A percentile compares a stretch with the other conserved stretches of the same genome.
phyloP scores from a whole-genome alignment of 2,797 vertebrate genomes.

The Acanthiza pusilla region DNA sequence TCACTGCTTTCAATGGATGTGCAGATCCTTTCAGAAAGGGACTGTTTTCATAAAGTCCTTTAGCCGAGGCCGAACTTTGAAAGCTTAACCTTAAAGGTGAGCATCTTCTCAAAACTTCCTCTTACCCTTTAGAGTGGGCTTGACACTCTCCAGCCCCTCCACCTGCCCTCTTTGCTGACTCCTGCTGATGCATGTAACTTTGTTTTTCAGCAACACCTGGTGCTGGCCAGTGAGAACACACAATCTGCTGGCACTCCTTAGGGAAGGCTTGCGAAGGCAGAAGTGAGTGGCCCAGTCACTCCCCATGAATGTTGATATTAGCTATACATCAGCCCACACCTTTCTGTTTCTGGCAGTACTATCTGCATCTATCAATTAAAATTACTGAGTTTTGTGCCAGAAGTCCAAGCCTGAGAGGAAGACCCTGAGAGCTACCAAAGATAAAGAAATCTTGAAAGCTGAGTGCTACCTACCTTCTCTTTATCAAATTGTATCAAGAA shows the following conservation, averaged over 20 bases:
- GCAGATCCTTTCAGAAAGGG: neutral
- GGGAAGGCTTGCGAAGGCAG: neutral
- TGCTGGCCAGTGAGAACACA: neutral
- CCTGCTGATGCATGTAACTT: neutral
- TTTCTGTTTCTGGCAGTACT: neutral
- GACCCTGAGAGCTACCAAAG: neutral
- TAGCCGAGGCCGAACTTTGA: neutral
- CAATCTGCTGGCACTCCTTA: neutral
- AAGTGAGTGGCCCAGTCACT: neutral
- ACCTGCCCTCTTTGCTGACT: neutral
- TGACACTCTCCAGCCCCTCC: neutral
- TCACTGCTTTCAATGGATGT: neutral
- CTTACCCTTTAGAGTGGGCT: neutral
- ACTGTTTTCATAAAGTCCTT: neutral
- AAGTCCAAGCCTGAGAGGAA: neutral
- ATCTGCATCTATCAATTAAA: neutral
- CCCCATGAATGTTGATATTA: neutral
- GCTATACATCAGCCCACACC: neutral
- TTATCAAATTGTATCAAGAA: slow-evolving; percentile 5
- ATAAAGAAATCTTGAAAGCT: neutral
- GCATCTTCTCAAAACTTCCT: neutral
- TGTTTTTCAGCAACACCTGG: neutral
- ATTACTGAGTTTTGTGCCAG: neutral
- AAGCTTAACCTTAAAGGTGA: neutral
- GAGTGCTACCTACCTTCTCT: neutral